Conservation (phyloP, 2,888 invertebrate species). For the Lomographa bimaculata region DNA sequence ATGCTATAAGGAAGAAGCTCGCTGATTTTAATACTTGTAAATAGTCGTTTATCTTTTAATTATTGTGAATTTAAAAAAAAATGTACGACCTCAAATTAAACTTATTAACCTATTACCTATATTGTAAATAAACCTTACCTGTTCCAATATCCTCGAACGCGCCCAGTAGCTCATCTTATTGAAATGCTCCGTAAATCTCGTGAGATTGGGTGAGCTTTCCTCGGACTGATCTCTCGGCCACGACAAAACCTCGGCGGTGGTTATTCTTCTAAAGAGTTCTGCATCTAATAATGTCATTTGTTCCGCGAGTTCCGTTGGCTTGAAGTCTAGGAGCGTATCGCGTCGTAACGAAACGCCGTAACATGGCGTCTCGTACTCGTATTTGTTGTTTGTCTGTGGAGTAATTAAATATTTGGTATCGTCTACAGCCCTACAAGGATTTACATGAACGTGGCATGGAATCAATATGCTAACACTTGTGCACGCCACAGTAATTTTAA, state of each 20-base stretch:
- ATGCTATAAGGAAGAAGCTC: too few relatives aligned
- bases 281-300: slow-evolving; percentile 99
- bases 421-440: too few relatives aligned
- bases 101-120: too few relatives aligned
- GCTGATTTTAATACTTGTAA: too few relatives aligned
- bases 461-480: too few relatives aligned
- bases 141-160: slow-evolving; percentile 94
- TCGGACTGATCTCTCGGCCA: slow-evolving; percentile 99
- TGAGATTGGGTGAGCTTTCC: slow-evolving; percentile 97
- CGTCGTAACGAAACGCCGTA: slow-evolving; percentile 73
- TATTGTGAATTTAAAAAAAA: too few relatives aligned
- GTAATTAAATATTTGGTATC: too few relatives aligned
- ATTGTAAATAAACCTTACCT: slow-evolving; percentile 14
- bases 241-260: slow-evolving; percentile 97
- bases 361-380: slow-evolving; percentile 72
- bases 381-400: slow-evolving; percentile 63
- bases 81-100: too few relatives aligned
- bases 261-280: slow-evolving; percentile 97
- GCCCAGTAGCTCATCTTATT: slow-evolving; percentile 99
- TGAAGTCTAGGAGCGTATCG: slow-evolving; percentile 93
- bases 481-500: too few relatives aligned
- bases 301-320: slow-evolving; percentile 97
- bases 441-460: too few relatives aligned
- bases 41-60: too few relatives aligned
- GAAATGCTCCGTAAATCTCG: slow-evolving; percentile 98